Base-by-base conservation (phyloP, 2,888 invertebrate genomes). In the Bibio marci region DNA sequence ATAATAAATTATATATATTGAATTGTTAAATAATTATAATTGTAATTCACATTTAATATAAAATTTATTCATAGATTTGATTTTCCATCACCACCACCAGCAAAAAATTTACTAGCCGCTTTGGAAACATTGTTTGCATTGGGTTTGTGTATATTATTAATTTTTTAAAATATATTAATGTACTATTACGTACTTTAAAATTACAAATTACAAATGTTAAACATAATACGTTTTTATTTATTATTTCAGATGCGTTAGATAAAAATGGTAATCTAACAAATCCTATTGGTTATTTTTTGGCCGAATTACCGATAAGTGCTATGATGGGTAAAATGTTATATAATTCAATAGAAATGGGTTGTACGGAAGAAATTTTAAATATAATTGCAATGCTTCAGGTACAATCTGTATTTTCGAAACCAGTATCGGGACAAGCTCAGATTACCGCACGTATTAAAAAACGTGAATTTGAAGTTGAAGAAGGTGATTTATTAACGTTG, bases 301-400 rank as follows among this genome's bases (percentile, higher is more conserved):
- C 94, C 0, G 95, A 97, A 59, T 71, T 97, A 55, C 94, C 97
- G 0, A 62, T 97, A 2, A 72, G 72, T 44, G 91, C 95, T 0
- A 76, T 85, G 64, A 75, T 82, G 48, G 81, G 91, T 0, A 90
- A 86, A 60, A 80, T 88, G 58, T 57, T 97, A 2, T 72, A 90
- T 28, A 67, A 69, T 26, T 80, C 88, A 44, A 80, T 82, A 69
- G 77, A 90, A 50, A 83, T 80, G 64, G 86, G 80, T 1, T 98
- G 97, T 54, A 80, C 90, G 1, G 86, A 88, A 46, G 97, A 98
- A 59, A 81, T 90, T 2, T 61, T 90, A 2, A 81, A 82, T 0
- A 86, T 98, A 45, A 74, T 88, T 4, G 77, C 92, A 0, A 86
- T 95, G 86, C 65, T 95, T 27, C 97, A 98, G 69, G 87, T 97